phyloP scores from a whole-genome alignment of 2,113 vertebrate species.

The Apus apus region DNA sequence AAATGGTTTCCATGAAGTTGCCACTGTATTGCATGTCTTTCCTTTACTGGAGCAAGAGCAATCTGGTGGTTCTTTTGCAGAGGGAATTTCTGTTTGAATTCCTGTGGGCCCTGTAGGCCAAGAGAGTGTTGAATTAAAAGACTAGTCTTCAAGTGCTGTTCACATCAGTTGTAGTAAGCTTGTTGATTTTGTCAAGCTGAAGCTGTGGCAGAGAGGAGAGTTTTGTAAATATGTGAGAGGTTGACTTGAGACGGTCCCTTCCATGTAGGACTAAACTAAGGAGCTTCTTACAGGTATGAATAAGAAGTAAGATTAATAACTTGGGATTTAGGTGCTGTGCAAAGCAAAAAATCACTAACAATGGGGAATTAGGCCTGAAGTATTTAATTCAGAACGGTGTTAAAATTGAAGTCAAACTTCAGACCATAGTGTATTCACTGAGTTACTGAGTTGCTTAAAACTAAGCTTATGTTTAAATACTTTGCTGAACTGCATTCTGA shows the following conservation, averaged over 20 bases:
- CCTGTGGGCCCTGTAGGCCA: background rate
- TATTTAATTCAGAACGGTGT: background rate
- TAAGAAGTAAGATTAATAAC: background rate
- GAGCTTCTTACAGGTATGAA: background rate
- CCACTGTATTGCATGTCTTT: fast-evolving
- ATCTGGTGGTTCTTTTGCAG: background rate
- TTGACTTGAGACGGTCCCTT: background rate
- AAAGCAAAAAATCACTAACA: background rate
- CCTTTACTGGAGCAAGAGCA: background rate
- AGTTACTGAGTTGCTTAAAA: background rate
- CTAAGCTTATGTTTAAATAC: background rate
- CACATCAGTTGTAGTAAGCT: background rate
- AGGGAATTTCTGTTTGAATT: background rate
- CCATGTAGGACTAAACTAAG: background rate
- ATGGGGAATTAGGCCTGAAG: background rate
- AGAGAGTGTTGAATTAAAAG: background rate
- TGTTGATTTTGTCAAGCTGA: background rate
- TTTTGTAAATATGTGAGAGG: background rate
- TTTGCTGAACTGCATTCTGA: background rate
- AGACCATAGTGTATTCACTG: fast-evolving
- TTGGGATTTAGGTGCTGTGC: background rate
- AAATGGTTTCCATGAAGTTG: background rate
- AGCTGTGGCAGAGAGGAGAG: background rate
- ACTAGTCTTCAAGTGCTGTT: background rate
- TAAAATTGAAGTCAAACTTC: background rate